phyloP scores from a whole-genome alignment of 2,113 vertebrate species.

The Neopipo cinnamomea region DNA sequence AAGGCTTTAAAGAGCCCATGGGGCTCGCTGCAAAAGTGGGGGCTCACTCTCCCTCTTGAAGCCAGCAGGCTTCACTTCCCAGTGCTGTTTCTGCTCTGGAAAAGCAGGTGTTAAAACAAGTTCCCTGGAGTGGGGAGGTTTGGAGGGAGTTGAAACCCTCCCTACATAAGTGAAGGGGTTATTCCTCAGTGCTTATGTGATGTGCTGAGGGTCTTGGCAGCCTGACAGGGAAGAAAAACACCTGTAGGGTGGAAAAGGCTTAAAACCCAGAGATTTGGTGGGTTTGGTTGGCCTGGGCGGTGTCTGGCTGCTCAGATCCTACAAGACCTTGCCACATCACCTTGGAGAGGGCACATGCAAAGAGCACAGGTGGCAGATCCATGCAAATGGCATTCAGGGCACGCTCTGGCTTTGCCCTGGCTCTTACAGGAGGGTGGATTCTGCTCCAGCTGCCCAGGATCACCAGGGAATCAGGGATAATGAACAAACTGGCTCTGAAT shows the following conservation, averaged over 20 bases:
- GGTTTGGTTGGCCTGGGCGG: not conserved
- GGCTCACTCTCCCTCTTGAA: not conserved
- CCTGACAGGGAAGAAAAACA: not conserved
- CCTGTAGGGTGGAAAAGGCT: not conserved
- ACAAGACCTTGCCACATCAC: not conserved
- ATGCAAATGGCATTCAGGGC: not conserved
- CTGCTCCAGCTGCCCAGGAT: not conserved
- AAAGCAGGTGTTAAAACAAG: not conserved
- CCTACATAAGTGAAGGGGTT: not conserved
- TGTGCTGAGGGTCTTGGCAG: not conserved
- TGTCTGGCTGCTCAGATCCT: not conserved
- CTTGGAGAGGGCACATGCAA: not conserved
- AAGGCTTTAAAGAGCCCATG: not conserved
- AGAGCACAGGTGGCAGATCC: not conserved
- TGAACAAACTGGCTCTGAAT: not conserved
- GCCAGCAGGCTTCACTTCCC: not conserved
- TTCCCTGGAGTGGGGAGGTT: not conserved
- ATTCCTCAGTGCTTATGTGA: not conserved
- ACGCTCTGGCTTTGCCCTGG: not conserved
- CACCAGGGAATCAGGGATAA: not conserved
- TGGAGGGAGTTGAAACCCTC: not conserved
- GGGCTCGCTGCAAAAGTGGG: not conserved
- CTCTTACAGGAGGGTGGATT: not conserved
- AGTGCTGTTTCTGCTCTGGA: not conserved
- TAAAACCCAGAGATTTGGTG: not conserved